Percentiles rank a stretch among this genome's conserved stretches.
Conservation (phyloP, 1,140 invertebrate species). For the Drosophila parvula region DNA sequence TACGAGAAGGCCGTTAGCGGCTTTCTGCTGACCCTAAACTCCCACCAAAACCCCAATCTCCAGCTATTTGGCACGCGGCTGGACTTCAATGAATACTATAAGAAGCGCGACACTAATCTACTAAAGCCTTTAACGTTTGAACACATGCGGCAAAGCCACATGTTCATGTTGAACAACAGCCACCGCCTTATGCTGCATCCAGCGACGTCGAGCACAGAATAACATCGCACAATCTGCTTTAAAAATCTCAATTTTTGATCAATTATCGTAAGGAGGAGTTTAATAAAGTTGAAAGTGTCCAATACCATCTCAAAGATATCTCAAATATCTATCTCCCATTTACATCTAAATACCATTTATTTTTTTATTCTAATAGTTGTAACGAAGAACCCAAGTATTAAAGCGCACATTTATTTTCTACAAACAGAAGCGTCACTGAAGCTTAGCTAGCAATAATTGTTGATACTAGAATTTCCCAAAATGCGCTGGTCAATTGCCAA, state of each 20-base stretch:
- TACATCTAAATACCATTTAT: background rate
- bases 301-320: conserved; percentile 27
- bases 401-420: conserved; percentile 25
- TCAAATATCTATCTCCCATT: conserved; percentile 17
- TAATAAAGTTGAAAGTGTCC: background rate
- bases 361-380: conserved; percentile 6
- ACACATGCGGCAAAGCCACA: conserved; percentile 86
- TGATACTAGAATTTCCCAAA: conserved; percentile 12
- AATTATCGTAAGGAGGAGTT: conserved; percentile 2
- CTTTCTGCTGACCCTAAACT: conserved; percentile 84
- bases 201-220: conserved; percentile 1
- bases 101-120: conserved; percentile 90
- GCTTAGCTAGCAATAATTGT: conserved; percentile 16
- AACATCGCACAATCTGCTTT: background rate
- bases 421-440: conserved; percentile 6
- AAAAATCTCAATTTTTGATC: conserved; percentile 1
- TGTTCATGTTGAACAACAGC: conserved; percentile 11
- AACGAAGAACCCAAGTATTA: conserved; percentile 25
- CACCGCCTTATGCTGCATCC: conserved; percentile 14
- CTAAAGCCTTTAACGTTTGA: conserved; percentile 90
- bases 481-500: conserved; percentile 31
- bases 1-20: conserved; percentile 87
- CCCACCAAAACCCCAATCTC: conserved; percentile 86
- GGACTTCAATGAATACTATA: conserved; percentile 96
- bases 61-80: conserved; percentile 95